Conservation (phyloP, 2,888 invertebrate species). For the Rhopalosiphum nymphaeae region DNA sequence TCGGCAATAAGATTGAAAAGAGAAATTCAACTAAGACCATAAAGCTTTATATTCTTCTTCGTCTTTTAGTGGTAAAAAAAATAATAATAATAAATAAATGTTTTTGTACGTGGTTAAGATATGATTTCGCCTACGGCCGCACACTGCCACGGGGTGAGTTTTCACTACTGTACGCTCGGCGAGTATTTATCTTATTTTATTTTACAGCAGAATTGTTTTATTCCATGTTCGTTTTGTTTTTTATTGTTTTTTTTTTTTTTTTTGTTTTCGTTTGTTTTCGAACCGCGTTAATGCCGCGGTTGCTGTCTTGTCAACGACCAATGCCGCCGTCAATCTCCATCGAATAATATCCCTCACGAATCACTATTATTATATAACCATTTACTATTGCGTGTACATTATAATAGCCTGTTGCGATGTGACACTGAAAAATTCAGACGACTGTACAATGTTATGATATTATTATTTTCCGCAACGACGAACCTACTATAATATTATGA, state of each 20-base stretch:
- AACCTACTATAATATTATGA: background rate
- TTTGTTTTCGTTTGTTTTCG: background rate
- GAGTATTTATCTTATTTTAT: constrained; percentile 1
- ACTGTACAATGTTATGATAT: background rate
- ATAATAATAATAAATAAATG: constrained; percentile 10
- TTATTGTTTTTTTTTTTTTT: background rate
- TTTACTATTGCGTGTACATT: background rate
- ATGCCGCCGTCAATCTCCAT: background rate
- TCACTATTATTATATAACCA: background rate
- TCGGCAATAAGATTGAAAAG: background rate
- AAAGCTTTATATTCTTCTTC: background rate
- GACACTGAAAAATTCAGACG: background rate
- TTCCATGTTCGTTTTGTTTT: constrained; percentile 24
- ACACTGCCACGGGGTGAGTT: background rate
- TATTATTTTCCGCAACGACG: background rate
- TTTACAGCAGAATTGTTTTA: constrained; percentile 24
- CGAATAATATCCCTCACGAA: background rate
- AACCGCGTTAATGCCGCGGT: background rate
- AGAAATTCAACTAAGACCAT: constrained; percentile 3
- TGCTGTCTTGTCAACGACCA: background rate
- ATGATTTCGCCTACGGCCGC: constrained; percentile 10
- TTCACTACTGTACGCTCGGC: background rate
- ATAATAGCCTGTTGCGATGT: background rate
- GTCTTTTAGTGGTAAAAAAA: background rate
- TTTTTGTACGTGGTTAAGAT: constrained; percentile 10